Conservation (phyloP, 1,140 invertebrate species). For the Leptonema lineaticorne region DNA sequence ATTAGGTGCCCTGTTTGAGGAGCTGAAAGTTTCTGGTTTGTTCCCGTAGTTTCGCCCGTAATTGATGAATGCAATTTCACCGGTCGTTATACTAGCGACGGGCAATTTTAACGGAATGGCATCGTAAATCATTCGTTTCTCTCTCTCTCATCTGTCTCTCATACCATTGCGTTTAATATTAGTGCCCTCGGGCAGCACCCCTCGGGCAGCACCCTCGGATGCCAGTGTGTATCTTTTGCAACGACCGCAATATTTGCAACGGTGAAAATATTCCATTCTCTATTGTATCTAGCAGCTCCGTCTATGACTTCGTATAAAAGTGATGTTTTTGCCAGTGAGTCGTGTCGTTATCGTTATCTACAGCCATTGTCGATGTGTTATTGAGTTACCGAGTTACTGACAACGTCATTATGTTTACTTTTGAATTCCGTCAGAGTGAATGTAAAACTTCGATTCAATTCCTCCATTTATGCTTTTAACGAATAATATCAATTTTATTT, state of each 20-base stretch:
- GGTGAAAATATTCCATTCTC: constrained; percentile 1
- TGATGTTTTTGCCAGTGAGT: neutral
- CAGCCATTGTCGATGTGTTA: neutral
- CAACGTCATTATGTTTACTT: no score
- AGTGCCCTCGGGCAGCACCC: neutral
- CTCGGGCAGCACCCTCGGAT: no score
- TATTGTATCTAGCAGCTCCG: no score
- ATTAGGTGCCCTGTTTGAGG: neutral
- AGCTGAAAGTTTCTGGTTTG: neutral
- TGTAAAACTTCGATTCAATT: neutral
- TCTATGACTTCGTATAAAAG: no score
- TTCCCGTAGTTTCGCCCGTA: constrained; percentile 1
- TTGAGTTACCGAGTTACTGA: no score
- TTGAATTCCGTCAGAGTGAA: neutral
- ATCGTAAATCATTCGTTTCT: constrained; percentile 15
- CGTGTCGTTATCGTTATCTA: neutral
- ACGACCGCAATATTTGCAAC: constrained; percentile 8
- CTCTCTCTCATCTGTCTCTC: no score
- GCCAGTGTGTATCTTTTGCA: no score
- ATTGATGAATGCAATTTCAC: constrained; percentile 27
- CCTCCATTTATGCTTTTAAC: no score
- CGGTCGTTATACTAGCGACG: constrained; percentile 21
- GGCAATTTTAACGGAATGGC: constrained; percentile 22
- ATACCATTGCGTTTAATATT: no score
- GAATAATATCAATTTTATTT: no score